Percentiles rank a stretch among this genome's conserved stretches.
Evolutionary conservation across 2,113 vertebrate species (phyloP).

Genomic region (Holacanthus passer): DNA sequence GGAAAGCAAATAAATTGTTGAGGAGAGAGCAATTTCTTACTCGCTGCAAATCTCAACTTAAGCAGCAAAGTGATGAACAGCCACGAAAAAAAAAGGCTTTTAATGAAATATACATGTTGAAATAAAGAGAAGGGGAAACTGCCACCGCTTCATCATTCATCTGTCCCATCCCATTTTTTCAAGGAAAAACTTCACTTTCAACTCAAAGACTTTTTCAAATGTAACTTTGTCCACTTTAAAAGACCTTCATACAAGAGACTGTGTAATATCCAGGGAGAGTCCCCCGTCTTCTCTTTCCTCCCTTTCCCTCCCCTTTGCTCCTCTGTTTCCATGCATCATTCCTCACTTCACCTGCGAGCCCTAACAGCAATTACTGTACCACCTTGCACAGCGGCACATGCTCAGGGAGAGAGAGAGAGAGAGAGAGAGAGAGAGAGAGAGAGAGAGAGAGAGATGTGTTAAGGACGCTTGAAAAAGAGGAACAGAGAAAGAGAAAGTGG

Average conservation of each 20-base stretch:
- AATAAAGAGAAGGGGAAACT: not conserved
- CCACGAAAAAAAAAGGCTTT: not conserved
- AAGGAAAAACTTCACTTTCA: not conserved
- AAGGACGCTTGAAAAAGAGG: constrained; percentile 3
- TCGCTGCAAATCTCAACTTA: constrained; percentile 17
- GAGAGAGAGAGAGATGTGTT: constrained; percentile 5
- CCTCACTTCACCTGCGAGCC: constrained; percentile 39
- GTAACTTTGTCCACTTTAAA: not conserved
- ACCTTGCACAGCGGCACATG: constrained; percentile 3
- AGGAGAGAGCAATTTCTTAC: constrained; percentile 2
- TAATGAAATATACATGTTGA: constrained; percentile 38
- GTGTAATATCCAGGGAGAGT: not conserved
- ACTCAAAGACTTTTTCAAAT: constrained; percentile 7
- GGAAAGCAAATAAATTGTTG: constrained; percentile 65
- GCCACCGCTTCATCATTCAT: not conserved
- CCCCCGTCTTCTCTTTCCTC: not conserved
- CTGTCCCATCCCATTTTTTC: not conserved
- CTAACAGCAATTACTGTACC: constrained; percentile 45
- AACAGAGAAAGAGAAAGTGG: constrained; percentile 1
- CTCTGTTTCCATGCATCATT: constrained; percentile 18
- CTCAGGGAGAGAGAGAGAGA: constrained; percentile 5
- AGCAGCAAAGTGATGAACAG: constrained; percentile 14
- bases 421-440: not conserved
- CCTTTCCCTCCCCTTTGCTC: not conserved
- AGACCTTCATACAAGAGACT: constrained; percentile 3